Evolutionary conservation across 2,113 vertebrate species (phyloP).

Genomic region (Spea multiplicata): DNA sequence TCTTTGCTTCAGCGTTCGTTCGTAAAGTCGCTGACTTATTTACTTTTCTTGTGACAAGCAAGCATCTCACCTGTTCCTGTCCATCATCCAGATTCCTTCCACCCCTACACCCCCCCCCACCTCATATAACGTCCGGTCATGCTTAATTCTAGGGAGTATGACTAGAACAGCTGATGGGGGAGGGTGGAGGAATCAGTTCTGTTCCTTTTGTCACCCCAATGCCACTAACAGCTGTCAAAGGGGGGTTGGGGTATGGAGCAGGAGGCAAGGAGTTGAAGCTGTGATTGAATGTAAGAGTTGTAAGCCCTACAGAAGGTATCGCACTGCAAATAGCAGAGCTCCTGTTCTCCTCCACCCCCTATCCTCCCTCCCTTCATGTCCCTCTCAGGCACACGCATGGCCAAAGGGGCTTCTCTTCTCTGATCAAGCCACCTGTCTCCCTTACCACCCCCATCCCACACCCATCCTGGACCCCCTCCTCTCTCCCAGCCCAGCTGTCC

Average conservation of each 20-base stretch:
- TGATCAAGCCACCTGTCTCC: conserved; percentile 45
- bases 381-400: conserved; percentile 41
- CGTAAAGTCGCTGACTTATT: background rate
- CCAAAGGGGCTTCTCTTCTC: conserved; percentile 38
- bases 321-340: conserved; percentile 37
- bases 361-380: conserved; percentile 16
- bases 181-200: background rate
- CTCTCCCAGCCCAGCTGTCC: conserved; percentile 36
- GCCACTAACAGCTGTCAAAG: conserved; percentile 38
- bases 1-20: background rate
- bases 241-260: conserved; percentile 1
- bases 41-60: background rate
- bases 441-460: conserved; percentile 22
- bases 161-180: conserved; percentile 41
- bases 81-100: conserved; percentile 22
- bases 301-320: conserved; percentile 11
- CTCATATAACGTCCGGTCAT: conserved; percentile 33
- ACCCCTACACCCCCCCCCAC: background rate
- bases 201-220: conserved; percentile 34
- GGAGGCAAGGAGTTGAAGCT: conserved; percentile 5
- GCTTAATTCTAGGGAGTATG: conserved; percentile 33
- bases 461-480: conserved; percentile 22
- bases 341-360: conserved; percentile 39
- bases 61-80: conserved; percentile 30
- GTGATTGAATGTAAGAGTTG: conserved; percentile 31